phyloP scores from a whole-genome alignment of 92 coral and sea anemone genomes.

The Epizoanthus fatuus region DNA sequence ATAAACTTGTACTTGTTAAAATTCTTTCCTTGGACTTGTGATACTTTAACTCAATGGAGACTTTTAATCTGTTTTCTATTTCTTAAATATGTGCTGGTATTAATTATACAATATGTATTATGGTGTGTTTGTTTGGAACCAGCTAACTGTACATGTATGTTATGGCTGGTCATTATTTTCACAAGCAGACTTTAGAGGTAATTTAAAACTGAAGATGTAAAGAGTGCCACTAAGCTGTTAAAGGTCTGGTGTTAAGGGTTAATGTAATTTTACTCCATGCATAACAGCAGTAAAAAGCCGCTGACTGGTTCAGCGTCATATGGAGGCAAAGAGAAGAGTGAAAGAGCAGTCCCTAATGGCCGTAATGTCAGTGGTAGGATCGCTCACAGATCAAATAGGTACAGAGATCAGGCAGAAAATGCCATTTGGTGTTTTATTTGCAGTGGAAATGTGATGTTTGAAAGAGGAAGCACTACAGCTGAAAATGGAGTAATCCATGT shows the following conservation, averaged over 20 bases:
- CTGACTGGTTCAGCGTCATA: constrained; percentile 34
- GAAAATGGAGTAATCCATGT: too few relatives aligned
- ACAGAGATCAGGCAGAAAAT: constrained; percentile 16
- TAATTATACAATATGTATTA: too few relatives aligned
- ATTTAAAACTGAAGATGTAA: background rate
- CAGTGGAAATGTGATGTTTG: background rate
- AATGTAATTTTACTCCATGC: constrained; percentile 9
- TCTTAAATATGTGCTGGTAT: too few relatives aligned
- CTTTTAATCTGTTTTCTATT: too few relatives aligned
- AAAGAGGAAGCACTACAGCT: too few relatives aligned
- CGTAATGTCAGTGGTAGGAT: constrained; percentile 26
- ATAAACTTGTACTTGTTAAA: too few relatives aligned
- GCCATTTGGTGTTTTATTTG: constrained; percentile 28
- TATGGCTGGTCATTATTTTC: background rate
- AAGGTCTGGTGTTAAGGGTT: constrained; percentile 9
- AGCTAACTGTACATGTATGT: too few relatives aligned
- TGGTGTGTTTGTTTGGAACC: too few relatives aligned
- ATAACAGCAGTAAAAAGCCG: constrained; percentile 46
- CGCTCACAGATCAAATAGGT: constrained; percentile 38
- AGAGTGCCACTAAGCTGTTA: background rate
- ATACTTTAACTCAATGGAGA: too few relatives aligned
- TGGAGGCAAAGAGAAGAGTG: constrained; percentile 46
- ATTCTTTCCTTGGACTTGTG: too few relatives aligned
- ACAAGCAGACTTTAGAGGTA: background rate
- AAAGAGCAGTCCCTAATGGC: constrained; percentile 36